Base-by-base conservation (phyloP, 2,797 vertebrate species). In the Pipistrellus kuhlii region DNA sequence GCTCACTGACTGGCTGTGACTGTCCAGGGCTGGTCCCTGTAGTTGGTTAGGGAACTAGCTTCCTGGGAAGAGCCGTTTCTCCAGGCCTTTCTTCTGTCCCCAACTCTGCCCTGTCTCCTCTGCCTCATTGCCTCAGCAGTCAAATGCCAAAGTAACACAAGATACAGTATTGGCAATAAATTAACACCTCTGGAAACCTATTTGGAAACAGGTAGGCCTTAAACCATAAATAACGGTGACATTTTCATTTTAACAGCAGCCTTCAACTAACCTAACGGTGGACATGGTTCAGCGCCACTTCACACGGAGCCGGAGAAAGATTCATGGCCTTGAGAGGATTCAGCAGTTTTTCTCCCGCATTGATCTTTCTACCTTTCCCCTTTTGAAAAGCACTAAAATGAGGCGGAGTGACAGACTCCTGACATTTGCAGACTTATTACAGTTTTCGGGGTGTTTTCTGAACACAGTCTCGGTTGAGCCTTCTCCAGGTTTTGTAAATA, bases 241-340 rank as follows among this genome's bases (percentile, higher is more conserved):
- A 94, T 96, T 96, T 96, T 97, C 94, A 96, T 95, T 95, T 96
- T 85, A 95, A 94, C 96, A 91, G 80, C 94, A 95, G 96, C 91
- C 97, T 88, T 94, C 94, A 71, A 76, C 94, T 87, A 94, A 85
- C 95, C 84, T 82, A 93, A 93, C 59, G 32, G 85, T 95, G 95
- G 96, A 96, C 94, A 69, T 62, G 93, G 94, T 95, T 97, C 93
- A 25, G 72, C 25, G 77, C 83, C 69, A 93, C 81, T 96, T 95
- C 76, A 10, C 8, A 46, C 10, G 5, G 44, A 76, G 32, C 81
- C 8, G 90, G 72, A 95, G 27, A 72, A 84, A 91, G 89, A 96
- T 95, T 95, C 92, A 96, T 75, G 25, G 85, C 81, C 94, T 73
- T 66, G 53, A 96, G 90, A 92, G 87, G 88, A 75, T 92, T 76